These are phyloP conservation scores for Acanthurus lineatus DNA, from an alignment of 2,797 vertebrate species.

Conservation along the genomic window DNA sequence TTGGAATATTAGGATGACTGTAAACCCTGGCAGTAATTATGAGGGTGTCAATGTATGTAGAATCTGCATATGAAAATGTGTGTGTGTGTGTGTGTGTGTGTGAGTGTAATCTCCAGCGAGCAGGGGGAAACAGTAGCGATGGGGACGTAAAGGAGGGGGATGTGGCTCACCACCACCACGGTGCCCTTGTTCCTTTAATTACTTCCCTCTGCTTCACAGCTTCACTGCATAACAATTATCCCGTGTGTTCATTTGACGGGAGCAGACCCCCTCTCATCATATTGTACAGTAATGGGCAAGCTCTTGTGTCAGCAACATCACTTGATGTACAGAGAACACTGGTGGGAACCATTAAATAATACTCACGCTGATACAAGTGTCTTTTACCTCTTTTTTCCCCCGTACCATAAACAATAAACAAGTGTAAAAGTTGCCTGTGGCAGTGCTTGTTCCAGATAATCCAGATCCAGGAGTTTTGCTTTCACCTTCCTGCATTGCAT, in stretches of 20 bases:
- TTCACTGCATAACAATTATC: constrained; percentile 84
- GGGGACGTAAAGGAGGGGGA: constrained; percentile 54
- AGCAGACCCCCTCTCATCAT: constrained; percentile 60
- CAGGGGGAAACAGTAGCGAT: constrained; percentile 36
- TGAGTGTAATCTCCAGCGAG: constrained; percentile 61
- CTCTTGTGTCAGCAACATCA: constrained; percentile 72
- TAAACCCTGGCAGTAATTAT: constrained; percentile 65
- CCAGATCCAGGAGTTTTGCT: not conserved
- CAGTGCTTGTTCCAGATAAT: constrained; percentile 15
- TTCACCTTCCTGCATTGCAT: not conserved
- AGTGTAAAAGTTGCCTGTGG: not conserved
- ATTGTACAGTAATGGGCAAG: constrained; percentile 48
- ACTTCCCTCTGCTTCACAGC: constrained; percentile 82
- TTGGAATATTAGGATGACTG: constrained; percentile 66
- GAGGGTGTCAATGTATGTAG: constrained; percentile 45
- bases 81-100: constrained; percentile 22
- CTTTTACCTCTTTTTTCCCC: constrained; percentile 28
- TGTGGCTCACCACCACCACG: constrained; percentile 61
- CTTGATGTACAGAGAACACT: constrained; percentile 57
- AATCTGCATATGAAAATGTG: constrained; percentile 21
- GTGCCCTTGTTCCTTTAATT: constrained; percentile 85
- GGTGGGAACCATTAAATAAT: constrained; percentile 56
- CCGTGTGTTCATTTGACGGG: constrained; percentile 71
- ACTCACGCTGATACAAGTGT: constrained; percentile 38
- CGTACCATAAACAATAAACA: constrained; percentile 50